Conservation (phyloP, 2,113 vertebrate genomes). For the Mormoops blainvillei region DNA sequence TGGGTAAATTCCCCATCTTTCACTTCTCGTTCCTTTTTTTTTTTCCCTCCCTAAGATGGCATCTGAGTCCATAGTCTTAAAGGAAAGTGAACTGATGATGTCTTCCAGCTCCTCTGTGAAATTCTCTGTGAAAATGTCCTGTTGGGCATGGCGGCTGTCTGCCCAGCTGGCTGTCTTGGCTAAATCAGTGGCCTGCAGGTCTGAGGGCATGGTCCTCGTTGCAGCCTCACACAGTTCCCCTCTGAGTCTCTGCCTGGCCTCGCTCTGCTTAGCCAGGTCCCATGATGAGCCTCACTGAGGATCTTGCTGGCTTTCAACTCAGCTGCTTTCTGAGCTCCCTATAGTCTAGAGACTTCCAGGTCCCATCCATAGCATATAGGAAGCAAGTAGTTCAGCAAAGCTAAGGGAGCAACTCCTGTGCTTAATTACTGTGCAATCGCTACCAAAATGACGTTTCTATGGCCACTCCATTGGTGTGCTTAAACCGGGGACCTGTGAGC, state of each 20-base stretch:
- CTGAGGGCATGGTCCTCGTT: not conserved
- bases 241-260: not conserved
- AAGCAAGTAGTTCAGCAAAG: not conserved
- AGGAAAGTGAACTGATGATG: not conserved
- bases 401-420: not conserved
- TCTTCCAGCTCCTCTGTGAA: not conserved
- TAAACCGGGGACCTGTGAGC: not conserved
- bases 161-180: not conserved
- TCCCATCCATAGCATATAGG: not conserved
- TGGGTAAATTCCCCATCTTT: not conserved
- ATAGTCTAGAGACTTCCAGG: not conserved
- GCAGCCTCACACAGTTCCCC: not conserved
- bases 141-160: not conserved
- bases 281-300: not conserved
- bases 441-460: not conserved
- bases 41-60: not conserved
- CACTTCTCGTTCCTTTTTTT: not conserved
- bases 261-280: too few species aligned
- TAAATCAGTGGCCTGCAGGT: not conserved
- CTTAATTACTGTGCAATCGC: not conserved
- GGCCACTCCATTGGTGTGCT: not conserved
- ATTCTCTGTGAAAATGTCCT: not conserved
- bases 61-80: not conserved
- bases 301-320: not conserved
- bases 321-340: not conserved